Base-by-base conservation (phyloP, 2,888 invertebrate genomes). In the Chamaedrilus cognettii region DNA sequence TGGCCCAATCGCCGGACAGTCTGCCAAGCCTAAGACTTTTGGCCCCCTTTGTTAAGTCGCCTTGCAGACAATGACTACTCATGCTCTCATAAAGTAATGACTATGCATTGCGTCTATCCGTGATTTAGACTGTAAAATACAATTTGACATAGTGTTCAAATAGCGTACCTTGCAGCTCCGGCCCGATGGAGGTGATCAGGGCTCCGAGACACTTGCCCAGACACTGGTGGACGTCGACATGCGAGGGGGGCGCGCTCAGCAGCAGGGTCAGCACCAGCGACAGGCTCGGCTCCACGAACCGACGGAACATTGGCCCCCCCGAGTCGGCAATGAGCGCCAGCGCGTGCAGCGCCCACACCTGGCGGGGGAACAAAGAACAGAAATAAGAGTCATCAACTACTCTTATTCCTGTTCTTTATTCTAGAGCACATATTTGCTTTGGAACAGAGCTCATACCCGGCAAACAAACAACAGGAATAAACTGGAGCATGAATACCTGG, bases 261-360 rank as follows among this genome's bases (percentile, higher is more conserved):
- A 96, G 86, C 64, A 97, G 87, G 79, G 95, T 94, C 68, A 99
- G 85, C n/a, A 93, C 91, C 61, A 96, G 87, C 11, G 92, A 92
- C 64, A 99, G 86, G 0, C 95, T 92, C 0, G 96, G 94, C 80
- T 99, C 98, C 26, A 98, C 96, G 84, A 96, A 99, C 32, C 94
- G 90, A 30, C 97, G 89, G 86, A 99, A 99, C 96, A 99, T 97
- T 0, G 99, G 98, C 0, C 99, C 99, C 0, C 98, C 96, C 0
- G 97, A 96, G 84, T 98, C 97, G 2, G 96, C 96, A 69, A 99
- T 92, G 71, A 98, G 87, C 0, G 96, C 93, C 31, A 99, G 85
- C 0, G 98, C 96, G 85, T 98, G 96, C 19, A 99, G 86, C 0
- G 98, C 92, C 98, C 98, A 99, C 35, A 96, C 93, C 90, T 42